Evolutionary conservation across 2,797 vertebrate genomes (phyloP), one percentile per base, ranked within the genome.

Genomic region (Vultur gryphus): DNA sequence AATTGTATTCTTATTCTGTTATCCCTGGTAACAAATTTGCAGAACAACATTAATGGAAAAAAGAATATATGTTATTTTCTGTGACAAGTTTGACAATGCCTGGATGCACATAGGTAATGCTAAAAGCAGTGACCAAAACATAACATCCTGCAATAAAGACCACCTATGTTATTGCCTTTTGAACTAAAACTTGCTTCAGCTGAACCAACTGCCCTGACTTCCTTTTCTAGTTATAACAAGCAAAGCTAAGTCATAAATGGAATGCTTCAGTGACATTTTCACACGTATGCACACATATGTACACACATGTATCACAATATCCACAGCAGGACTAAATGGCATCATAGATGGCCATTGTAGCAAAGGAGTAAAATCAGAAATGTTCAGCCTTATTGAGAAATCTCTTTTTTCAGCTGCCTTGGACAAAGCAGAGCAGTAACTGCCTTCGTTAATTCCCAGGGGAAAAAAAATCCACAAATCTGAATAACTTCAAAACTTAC

Each of bases 211-310:
- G 17, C 46, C 37, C 25, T 72, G 52, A 72, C 21, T 49, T 89
- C 24, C 28, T 76, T 54, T 82, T 82, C 61, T 89, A 64, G 8
- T 41, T 81, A 57, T 61, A 79, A 41, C 2, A 52, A 67, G 14
- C 13, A 89, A 86, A 58, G 28, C 23, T 43, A 73, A 81, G n/a
- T 55, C 13, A 44, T 31, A 67, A 64, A 67, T 71, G 17, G 23
- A 91, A 70, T 15, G 4, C 1, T 83, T 87, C 15, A 11, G 70
- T 54, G 33, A 21, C 37, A 80, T 52, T 91, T 87, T 66, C 33
- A 51, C 3, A 66, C 1, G 0, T 24, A 37, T 14, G 16, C 26
- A 35, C 16, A 59, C 3, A 16, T 14, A 48, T 2, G 18, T 13
- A 35, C 11, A 57, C 11, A 48, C 4, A 5, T 1, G 17, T 15